These are phyloP conservation scores for Synergus umbraculus DNA, from an alignment of 2,888 invertebrate species.

Conservation along the genomic window DNA sequence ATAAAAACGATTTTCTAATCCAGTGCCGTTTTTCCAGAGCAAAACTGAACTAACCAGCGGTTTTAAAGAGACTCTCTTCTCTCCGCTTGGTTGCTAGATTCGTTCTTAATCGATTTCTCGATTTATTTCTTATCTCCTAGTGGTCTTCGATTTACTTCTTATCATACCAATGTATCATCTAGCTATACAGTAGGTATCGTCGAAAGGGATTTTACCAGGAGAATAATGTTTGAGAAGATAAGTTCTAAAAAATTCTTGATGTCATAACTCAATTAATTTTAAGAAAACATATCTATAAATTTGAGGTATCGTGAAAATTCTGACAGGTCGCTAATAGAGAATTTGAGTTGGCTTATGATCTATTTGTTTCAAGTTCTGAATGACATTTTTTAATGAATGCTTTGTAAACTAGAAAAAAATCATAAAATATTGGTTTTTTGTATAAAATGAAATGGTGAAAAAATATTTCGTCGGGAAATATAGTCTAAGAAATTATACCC, in stretches of 20 bases:
- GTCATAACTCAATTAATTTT: neutral
- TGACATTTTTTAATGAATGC: no score
- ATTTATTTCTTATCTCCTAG: neutral
- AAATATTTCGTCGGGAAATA: no score
- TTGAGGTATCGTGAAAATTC: neutral
- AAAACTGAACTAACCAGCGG: conserved; percentile 50
- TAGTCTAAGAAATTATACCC: no score
- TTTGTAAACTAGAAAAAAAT: no score
- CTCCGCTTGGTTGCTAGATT: neutral
- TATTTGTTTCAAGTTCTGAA: no score
- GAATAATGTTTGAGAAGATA: neutral
- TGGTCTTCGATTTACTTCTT: neutral
- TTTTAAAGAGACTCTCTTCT: conserved; percentile 45
- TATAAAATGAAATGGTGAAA: no score
- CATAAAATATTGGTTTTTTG: no score
- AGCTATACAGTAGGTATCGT: neutral
- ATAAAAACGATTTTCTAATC: conserved; percentile 67
- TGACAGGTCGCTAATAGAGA: neutral
- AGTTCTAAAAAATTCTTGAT: neutral
- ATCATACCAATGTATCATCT: neutral
- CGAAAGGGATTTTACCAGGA: neutral
- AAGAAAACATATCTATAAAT: neutral
- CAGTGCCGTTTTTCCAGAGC: conserved; percentile 53
- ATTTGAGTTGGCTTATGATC: no score
- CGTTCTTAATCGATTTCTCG: neutral